Conservation (phyloP, 2,797 vertebrate species). For the Mycteria americana region DNA sequence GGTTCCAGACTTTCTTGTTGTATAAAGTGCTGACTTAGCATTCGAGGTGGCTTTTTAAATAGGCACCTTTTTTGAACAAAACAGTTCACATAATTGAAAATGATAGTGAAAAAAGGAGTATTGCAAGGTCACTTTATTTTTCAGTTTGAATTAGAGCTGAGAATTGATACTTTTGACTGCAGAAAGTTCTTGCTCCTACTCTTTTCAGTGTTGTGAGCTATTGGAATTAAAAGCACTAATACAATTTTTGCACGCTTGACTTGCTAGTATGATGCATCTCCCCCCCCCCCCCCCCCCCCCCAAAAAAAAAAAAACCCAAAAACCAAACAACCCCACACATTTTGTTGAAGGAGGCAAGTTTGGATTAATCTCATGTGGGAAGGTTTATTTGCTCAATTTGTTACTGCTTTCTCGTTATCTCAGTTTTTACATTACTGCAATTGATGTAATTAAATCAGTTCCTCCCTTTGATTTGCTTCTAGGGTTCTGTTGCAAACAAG, state of each 20-base stretch:
- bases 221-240: neutral
- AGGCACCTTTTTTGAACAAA: neutral
- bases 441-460: neutral
- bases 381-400: neutral
- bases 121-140: neutral
- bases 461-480: neutral
- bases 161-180: neutral
- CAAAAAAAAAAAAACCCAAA: too few relatives aligned
- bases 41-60: neutral
- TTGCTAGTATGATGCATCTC: neutral
- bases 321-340: too few relatives aligned
- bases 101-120: neutral
- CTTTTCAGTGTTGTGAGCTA: neutral
- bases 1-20: neutral
- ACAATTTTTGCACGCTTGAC: accelerated
- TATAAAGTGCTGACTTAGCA: accelerated
- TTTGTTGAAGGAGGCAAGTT: neutral
- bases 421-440: neutral
- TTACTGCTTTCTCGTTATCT: neutral
- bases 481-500: conserved; percentile 97
- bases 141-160: neutral
- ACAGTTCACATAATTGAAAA: neutral
- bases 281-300: too few relatives aligned
- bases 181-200: neutral
- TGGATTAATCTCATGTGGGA: neutral